Percentiles rank a stretch among this genome's conserved stretches.
These are phyloP conservation scores for Cylas formicarius DNA, from an alignment of 1,140 invertebrate genomes.

Conservation along the genomic window DNA sequence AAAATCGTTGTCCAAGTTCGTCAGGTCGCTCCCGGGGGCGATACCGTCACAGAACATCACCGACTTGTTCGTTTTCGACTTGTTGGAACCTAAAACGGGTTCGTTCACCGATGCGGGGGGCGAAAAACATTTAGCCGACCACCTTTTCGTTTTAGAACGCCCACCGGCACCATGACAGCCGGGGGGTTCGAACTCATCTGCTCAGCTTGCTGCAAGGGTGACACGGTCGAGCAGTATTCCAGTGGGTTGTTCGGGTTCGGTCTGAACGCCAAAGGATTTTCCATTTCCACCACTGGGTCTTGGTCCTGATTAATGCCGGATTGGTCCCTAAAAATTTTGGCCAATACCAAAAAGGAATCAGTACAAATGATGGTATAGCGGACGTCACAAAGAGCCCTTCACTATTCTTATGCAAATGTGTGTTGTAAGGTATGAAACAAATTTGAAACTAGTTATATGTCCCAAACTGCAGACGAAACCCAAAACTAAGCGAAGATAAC, in stretches of 20 bases:
- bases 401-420: too few species aligned
- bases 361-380: too few species aligned
- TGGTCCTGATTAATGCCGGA: too few species aligned
- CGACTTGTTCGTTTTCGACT: slow-evolving; percentile 56
- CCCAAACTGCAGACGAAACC: too few species aligned
- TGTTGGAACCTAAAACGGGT: slow-evolving; percentile 41
- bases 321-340: too few species aligned
- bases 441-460: too few species aligned
- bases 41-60: slow-evolving; percentile 92
- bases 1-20: slow-evolving; percentile 57
- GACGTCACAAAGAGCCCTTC: too few species aligned
- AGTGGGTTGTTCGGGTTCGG: slow-evolving; percentile 85
- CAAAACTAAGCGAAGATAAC: too few species aligned
- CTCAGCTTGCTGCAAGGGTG: slow-evolving; percentile 64
- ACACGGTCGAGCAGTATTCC: slow-evolving; percentile 84
- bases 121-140: slow-evolving; percentile 14
- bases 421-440: too few species aligned
- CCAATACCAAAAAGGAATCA: too few species aligned
- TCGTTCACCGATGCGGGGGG: background rate
- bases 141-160: slow-evolving; percentile 71
- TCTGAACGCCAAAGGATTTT: slow-evolving; percentile 29
- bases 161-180: slow-evolving; percentile 78
- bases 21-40: slow-evolving; percentile 80
- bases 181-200: slow-evolving; percentile 50
- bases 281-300: too few species aligned